Percentiles rank a stretch among this genome's conserved stretches.
Conservation (phyloP, 2,888 invertebrate species). For the Alentia gelatinosa region DNA sequence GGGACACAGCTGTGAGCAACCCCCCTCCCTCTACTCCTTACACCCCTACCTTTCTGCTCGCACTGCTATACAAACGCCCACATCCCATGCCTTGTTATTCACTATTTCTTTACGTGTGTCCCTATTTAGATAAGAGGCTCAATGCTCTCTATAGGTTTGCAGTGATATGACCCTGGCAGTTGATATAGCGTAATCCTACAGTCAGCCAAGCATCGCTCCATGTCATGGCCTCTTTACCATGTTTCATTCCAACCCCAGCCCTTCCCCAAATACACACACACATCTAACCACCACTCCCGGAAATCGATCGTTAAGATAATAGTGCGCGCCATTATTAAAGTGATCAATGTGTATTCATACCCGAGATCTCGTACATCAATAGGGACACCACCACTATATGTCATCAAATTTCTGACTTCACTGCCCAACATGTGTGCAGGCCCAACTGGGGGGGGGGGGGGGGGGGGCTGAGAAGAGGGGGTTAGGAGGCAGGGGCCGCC, state of each 20-base stretch:
- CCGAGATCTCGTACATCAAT: conserved; percentile 53
- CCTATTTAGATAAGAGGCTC: not conserved
- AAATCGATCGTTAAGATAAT: conserved; percentile 43
- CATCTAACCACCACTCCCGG: not conserved
- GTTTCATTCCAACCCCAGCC: not conserved
- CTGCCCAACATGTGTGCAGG: not conserved
- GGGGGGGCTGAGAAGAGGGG: not conserved
- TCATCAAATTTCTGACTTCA: conserved; percentile 60
- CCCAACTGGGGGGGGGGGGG: not conserved
- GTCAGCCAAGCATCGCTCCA: not conserved
- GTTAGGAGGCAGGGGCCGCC: not conserved
- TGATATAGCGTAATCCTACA: too few species aligned
- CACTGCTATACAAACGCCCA: not conserved
- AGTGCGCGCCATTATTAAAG: conserved; percentile 43
- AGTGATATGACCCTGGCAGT: too few species aligned
- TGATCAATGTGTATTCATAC: conserved; percentile 29
- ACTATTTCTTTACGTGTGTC: too few species aligned
- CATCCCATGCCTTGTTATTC: not conserved
- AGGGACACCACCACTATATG: conserved; percentile 59
- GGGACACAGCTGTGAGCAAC: conserved; percentile 40
- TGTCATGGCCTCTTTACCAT: not conserved
- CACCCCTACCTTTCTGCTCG: not conserved
- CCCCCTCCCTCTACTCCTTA: not conserved
- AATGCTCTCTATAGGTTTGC: too few species aligned
- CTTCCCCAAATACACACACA: not conserved